These are phyloP conservation scores for Lycocorax pyrrhopterus DNA, from an alignment of 2,113 vertebrate genomes.

Conservation along the genomic window DNA sequence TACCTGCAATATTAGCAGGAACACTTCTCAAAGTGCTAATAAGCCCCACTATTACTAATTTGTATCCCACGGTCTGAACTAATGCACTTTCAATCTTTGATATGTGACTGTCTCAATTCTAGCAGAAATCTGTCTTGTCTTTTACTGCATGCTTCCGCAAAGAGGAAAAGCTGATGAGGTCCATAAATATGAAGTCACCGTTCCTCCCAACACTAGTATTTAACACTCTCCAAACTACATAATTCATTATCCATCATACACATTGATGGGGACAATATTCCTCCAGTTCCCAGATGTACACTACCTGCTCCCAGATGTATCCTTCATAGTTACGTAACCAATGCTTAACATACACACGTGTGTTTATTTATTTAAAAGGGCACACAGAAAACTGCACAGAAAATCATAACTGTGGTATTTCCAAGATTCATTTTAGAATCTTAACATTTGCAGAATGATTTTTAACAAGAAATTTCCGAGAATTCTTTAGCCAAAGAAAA, in stretches of 20 bases:
- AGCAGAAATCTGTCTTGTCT: background rate
- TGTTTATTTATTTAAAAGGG: background rate
- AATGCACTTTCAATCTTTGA: background rate
- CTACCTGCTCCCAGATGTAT: background rate
- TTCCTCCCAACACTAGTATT: background rate
- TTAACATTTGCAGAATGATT: background rate
- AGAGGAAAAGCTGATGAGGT: background rate
- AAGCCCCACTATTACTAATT: background rate
- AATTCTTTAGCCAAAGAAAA: background rate
- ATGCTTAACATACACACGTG: background rate
- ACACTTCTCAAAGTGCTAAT: background rate
- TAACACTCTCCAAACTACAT: background rate
- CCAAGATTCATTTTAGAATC: background rate
- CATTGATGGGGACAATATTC: background rate
- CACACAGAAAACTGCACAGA: background rate
- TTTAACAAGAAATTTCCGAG: background rate
- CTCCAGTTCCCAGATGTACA: background rate
- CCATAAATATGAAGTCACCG: background rate
- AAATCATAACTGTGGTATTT: background rate
- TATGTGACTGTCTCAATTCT: rapidly evolving
- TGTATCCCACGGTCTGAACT: background rate
- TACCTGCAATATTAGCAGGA: background rate
- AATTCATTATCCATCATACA: background rate
- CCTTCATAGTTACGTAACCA: background rate
- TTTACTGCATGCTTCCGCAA: background rate